These are phyloP conservation scores for Protobothrops mucrosquamatus DNA, from an alignment of 2,113 vertebrate species.

Conservation along the genomic window DNA sequence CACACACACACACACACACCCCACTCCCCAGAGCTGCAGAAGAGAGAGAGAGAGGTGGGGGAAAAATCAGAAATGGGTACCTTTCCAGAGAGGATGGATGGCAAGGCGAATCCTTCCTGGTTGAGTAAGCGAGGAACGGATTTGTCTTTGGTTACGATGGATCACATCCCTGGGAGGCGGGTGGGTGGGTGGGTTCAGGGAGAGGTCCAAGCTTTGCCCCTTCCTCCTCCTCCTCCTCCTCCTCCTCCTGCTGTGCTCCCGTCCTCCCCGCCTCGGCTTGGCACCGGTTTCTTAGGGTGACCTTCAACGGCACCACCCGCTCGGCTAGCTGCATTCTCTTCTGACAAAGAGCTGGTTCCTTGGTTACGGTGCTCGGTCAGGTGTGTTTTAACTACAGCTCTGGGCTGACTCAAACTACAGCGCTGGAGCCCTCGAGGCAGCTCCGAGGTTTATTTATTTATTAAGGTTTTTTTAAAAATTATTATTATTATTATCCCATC, in stretches of 20 bases:
- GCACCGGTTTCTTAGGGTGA: conserved; percentile 46
- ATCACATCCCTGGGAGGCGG: conserved; percentile 57
- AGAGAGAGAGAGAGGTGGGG: not conserved
- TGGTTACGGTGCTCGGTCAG: conserved; percentile 47
- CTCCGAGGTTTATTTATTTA: conserved; percentile 5
- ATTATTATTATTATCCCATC: too few relatives aligned
- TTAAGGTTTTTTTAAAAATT: too few relatives aligned
- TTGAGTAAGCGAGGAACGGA: conserved; percentile 3
- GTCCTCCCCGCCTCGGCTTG: conserved; percentile 38
- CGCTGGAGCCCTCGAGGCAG: not conserved
- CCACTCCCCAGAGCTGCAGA: not conserved
- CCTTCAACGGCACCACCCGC: conserved; percentile 29
- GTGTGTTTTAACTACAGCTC: conserved; percentile 43
- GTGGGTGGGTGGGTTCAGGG: not conserved
- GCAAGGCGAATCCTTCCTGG: conserved; percentile 32
- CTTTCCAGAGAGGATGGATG: conserved; percentile 44
- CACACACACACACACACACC: too few relatives aligned
- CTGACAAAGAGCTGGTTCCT: conserved; percentile 50
- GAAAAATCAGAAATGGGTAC: conserved; percentile 54
- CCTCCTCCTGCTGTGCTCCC: not conserved
- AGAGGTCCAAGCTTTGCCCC: not conserved
- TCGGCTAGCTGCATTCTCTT: not conserved
- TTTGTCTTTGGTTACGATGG: conserved; percentile 47
- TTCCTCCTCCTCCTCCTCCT: too few relatives aligned
- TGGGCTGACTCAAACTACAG: conserved; percentile 17